phyloP scores from a whole-genome alignment of 2,797 vertebrate species.

The Synanceia verrucosa region DNA sequence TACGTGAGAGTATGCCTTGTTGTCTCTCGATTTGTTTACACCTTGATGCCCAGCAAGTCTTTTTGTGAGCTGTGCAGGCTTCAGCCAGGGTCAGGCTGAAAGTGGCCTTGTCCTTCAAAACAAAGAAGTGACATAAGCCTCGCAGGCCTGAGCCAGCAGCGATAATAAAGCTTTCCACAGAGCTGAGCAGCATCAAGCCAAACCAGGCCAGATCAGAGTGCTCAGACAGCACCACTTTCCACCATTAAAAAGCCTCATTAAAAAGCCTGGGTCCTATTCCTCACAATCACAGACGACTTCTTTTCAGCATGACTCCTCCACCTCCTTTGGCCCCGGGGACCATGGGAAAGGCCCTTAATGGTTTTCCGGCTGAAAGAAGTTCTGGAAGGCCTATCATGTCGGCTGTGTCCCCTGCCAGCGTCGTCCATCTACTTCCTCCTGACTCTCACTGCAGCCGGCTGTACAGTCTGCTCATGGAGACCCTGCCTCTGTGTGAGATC shows the following conservation, averaged over 20 bases:
- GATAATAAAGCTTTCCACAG: slow-evolving; percentile 56
- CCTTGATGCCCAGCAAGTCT: slow-evolving; percentile 20
- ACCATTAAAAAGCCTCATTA: slow-evolving; percentile 74
- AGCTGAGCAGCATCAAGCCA: slow-evolving; percentile 46
- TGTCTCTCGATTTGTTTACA: slow-evolving; percentile 44
- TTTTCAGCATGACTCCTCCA: slow-evolving; percentile 52
- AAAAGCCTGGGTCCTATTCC: slow-evolving; percentile 49
- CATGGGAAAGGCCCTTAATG: slow-evolving; percentile 72
- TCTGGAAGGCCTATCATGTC: slow-evolving; percentile 69
- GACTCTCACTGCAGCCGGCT: slow-evolving; percentile 26
- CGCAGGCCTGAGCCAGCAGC: slow-evolving; percentile 42
- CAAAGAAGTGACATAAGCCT: slow-evolving; percentile 60
- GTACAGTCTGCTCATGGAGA: slow-evolving; percentile 18
- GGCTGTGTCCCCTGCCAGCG: slow-evolving; percentile 54
- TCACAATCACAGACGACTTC: slow-evolving; percentile 62
- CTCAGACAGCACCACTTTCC: slow-evolving; percentile 56
- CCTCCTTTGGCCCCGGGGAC: slow-evolving; percentile 53
- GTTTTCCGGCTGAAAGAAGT: slow-evolving; percentile 54
- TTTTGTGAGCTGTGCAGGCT: slow-evolving; percentile 19
- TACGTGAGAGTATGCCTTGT: slow-evolving; percentile 24
- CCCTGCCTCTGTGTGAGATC: slow-evolving; percentile 46
- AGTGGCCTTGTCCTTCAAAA: slow-evolving; percentile 63
- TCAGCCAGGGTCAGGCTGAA: slow-evolving; percentile 39
- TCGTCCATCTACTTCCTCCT: slow-evolving; percentile 35
- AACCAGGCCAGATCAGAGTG: slow-evolving; percentile 48